Percentiles rank a stretch among this genome's conserved stretches.
phyloP scores from a whole-genome alignment of 2,888 invertebrate genomes.

The Drosophila melanosoma region DNA sequence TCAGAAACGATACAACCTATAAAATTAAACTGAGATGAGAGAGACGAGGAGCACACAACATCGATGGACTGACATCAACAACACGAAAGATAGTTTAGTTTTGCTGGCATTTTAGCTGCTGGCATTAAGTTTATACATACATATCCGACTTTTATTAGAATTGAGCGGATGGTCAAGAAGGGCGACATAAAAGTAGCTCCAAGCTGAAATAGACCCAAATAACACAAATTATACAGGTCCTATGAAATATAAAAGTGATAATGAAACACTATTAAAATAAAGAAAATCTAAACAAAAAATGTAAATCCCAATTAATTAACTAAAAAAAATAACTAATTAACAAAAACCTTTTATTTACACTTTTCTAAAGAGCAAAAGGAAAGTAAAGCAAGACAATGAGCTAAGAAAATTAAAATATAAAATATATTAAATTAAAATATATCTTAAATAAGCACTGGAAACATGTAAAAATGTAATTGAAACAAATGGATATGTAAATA shows the following conservation, averaged over 20 bases:
- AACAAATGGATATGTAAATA: not conserved
- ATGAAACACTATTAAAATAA: conserved; percentile 4
- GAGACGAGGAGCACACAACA: conserved; percentile 28
- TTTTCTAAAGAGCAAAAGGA: not conserved
- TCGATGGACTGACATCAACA: conserved; percentile 22
- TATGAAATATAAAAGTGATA: conserved; percentile 2
- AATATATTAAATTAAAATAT: not conserved
- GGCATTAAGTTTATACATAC: conserved; percentile 22
- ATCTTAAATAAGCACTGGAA: not conserved
- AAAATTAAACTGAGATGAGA: conserved; percentile 5
- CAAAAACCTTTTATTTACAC: too few species aligned
- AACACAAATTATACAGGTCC: conserved; percentile 17
- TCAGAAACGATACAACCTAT: conserved; percentile 1
- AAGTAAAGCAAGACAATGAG: not conserved
- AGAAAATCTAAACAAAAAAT: not conserved
- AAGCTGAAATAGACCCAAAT: conserved; percentile 17
- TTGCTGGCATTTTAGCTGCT: conserved; percentile 5
- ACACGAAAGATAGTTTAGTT: conserved; percentile 16
- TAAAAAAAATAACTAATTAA: not conserved
- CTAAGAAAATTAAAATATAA: not conserved
- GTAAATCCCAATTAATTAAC: not conserved
- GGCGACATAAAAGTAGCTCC: conserved; percentile 27
- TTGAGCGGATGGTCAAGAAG: conserved; percentile 14
- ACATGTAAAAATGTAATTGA: not conserved
- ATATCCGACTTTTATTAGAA: conserved; percentile 27